Evolutionary conservation across 1,140 invertebrate genomes (phyloP).

Genomic region (Neodiprion fabricii): DNA sequence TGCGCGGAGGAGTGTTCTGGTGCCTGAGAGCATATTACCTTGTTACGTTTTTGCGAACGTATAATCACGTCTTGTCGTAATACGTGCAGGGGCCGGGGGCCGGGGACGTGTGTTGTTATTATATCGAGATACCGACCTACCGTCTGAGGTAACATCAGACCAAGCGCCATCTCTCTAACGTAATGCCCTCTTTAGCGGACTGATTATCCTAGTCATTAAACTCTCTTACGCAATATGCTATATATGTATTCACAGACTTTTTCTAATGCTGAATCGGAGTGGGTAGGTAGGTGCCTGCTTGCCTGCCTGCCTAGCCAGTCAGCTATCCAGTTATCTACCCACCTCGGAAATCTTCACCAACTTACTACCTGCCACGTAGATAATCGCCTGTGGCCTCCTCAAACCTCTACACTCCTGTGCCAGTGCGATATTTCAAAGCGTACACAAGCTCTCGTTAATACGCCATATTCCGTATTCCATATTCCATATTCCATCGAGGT

Average conservation of each 20-base stretch:
- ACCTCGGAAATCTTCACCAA: not conserved
- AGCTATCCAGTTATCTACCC: no score
- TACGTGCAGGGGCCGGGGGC: conserved; percentile 26
- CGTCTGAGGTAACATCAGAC: not conserved
- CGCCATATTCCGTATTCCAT: no score
- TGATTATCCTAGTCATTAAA: conserved; percentile 5
- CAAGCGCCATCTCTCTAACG: not conserved
- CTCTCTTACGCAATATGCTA: not conserved
- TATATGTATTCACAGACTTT: not conserved
- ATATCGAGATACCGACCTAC: conserved; percentile 33
- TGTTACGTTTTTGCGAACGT: conserved; percentile 49
- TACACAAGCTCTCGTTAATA: not conserved
- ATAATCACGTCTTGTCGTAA: conserved; percentile 46
- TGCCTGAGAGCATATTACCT: conserved; percentile 38
- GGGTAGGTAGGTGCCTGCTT: not conserved
- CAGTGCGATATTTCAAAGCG: not conserved
- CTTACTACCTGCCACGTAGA: not conserved
- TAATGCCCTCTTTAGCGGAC: conserved; percentile 6
- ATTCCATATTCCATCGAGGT: no score
- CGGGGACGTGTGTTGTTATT: conserved; percentile 38
- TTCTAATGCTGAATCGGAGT: not conserved
- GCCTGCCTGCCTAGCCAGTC: no score
- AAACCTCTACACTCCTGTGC: not conserved
- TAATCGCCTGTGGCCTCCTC: not conserved
- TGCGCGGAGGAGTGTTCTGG: conserved; percentile 26